A percentile compares a stretch with the other conserved stretches of the same genome.
Conservation (phyloP, 2,113 vertebrate species). For the Zingel zingel region DNA sequence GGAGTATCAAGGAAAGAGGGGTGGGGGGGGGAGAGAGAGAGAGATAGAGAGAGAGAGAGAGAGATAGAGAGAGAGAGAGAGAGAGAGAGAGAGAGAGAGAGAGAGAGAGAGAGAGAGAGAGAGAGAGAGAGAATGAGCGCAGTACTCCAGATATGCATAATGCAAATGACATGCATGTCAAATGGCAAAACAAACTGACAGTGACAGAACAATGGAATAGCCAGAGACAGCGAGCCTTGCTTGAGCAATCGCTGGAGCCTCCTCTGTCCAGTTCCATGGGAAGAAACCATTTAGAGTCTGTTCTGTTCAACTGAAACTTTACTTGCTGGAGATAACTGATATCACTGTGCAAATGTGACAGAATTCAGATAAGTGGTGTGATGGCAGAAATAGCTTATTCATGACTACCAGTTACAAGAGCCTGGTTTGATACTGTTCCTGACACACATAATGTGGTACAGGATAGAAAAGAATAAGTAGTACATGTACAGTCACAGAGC, state of each 20-base stretch:
- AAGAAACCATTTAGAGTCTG: slow-evolving; percentile 50
- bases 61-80: not conserved
- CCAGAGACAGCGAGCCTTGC: slow-evolving; percentile 61
- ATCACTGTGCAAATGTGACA: slow-evolving; percentile 58
- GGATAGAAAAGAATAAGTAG: slow-evolving; percentile 1
- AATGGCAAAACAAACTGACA: slow-evolving; percentile 82
- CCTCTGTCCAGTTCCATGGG: slow-evolving; percentile 56
- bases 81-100: not conserved
- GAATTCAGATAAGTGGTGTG: slow-evolving; percentile 40
- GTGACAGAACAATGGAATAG: slow-evolving; percentile 79
- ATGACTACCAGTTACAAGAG: slow-evolving; percentile 28
- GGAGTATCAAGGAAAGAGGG: slow-evolving; percentile 37
- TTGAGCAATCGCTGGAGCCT: slow-evolving; percentile 47
- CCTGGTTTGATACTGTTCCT: slow-evolving; percentile 20
- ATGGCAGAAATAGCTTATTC: slow-evolving; percentile 58
- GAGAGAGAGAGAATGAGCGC: slow-evolving; percentile 18
- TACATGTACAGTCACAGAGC: slow-evolving; percentile 26
- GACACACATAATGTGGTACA: slow-evolving; percentile 28
- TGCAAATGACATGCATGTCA: slow-evolving; percentile 84
- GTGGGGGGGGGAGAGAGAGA: not conserved
- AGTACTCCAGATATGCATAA: slow-evolving; percentile 80
- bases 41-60: not conserved
- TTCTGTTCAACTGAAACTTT: slow-evolving; percentile 62
- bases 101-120: not conserved
- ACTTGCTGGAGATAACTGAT: slow-evolving; percentile 46